Conservation (phyloP, 2,888 invertebrate species). For the Drosophila picticornis region DNA sequence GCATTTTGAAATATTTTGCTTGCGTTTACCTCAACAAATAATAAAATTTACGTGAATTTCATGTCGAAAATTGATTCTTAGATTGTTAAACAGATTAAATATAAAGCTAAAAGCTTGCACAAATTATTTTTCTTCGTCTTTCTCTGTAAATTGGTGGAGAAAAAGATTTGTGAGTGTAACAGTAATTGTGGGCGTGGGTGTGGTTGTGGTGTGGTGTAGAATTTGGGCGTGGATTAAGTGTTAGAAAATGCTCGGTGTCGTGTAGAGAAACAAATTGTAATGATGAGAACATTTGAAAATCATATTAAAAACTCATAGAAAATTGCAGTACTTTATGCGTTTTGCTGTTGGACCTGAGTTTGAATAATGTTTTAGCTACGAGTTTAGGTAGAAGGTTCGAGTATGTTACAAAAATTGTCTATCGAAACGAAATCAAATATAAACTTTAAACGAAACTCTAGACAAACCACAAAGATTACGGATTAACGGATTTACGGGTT, state of each 20-base stretch:
- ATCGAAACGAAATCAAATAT: slow-evolving; percentile 29
- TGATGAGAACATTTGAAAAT: slow-evolving; percentile 29
- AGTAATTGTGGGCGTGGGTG: slow-evolving; percentile 36
- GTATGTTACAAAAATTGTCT: slow-evolving; percentile 39
- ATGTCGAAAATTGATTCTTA: slow-evolving; percentile 36
- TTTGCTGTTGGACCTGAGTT: slow-evolving; percentile 44
- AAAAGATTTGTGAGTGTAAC: slow-evolving; percentile 58
- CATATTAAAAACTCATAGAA: slow-evolving; percentile 21
- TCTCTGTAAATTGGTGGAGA: slow-evolving; percentile 71
- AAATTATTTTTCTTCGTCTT: slow-evolving; percentile 74
- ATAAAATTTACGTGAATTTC: slow-evolving; percentile 37
- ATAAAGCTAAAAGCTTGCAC: slow-evolving; percentile 57
- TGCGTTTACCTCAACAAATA: slow-evolving; percentile 63
- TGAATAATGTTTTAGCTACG: slow-evolving; percentile 18
- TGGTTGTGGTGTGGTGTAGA: slow-evolving; percentile 16
- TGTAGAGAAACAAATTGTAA: slow-evolving; percentile 26
- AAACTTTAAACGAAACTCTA: slow-evolving; percentile 42
- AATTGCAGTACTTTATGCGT: slow-evolving; percentile 73
- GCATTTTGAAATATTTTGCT: slow-evolving; percentile 38
- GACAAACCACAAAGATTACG: slow-evolving; percentile 49
- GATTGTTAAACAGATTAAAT: slow-evolving; percentile 39
- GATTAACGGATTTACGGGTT: slow-evolving; percentile 32
- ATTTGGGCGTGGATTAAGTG: slow-evolving; percentile 11
- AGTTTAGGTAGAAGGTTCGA: slow-evolving; percentile 17
- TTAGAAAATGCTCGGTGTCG: slow-evolving; percentile 9